These are phyloP conservation scores for Temnothorax unifasciatus DNA, from an alignment of 2,888 invertebrate genomes.

Conservation along the genomic window DNA sequence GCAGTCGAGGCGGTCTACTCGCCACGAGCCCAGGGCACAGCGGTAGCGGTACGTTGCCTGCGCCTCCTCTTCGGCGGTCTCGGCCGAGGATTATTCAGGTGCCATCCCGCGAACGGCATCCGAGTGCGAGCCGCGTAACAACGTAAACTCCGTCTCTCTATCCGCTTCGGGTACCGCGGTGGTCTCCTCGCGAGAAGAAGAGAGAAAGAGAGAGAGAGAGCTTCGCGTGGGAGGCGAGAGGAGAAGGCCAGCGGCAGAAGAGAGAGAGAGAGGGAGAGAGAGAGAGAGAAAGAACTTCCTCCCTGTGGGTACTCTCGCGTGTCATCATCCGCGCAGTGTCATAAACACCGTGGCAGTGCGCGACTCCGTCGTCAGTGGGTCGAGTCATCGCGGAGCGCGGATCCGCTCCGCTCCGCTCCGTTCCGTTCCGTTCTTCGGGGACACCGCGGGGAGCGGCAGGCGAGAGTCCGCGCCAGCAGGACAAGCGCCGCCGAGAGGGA, in stretches of 20 bases:
- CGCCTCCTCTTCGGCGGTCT: slow-evolving; percentile 58
- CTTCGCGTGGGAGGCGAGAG: slow-evolving; percentile 36
- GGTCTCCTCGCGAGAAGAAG: not conserved
- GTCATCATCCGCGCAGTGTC: slow-evolving; percentile 56
- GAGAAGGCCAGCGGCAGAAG: slow-evolving; percentile 24
- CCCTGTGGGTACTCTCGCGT: slow-evolving; percentile 51
- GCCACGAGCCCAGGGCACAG: slow-evolving; percentile 67
- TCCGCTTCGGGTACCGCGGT: not conserved
- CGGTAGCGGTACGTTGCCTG: slow-evolving; percentile 24
- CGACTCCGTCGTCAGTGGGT: slow-evolving; percentile 35
- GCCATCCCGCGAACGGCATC: slow-evolving; percentile 2
- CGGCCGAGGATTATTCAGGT: slow-evolving; percentile 13
- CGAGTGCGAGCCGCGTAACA: slow-evolving; percentile 9
- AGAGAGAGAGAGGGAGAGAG: slow-evolving; percentile 5
- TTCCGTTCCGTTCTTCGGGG: not conserved
- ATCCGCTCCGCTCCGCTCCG: slow-evolving; percentile 35
- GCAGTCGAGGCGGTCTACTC: slow-evolving; percentile 75
- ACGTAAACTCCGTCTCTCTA: not conserved
- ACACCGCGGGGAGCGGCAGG: slow-evolving; percentile 21
- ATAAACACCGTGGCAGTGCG: slow-evolving; percentile 40
- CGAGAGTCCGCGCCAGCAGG: slow-evolving; percentile 4
- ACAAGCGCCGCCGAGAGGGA: slow-evolving; percentile 28
- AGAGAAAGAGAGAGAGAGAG: too few species aligned
- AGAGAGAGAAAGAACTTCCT: slow-evolving; percentile 50
- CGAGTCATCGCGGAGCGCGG: slow-evolving; percentile 33